Base-by-base conservation (phyloP, 2,113 vertebrate genomes). In the Dascyllus trimaculatus region DNA sequence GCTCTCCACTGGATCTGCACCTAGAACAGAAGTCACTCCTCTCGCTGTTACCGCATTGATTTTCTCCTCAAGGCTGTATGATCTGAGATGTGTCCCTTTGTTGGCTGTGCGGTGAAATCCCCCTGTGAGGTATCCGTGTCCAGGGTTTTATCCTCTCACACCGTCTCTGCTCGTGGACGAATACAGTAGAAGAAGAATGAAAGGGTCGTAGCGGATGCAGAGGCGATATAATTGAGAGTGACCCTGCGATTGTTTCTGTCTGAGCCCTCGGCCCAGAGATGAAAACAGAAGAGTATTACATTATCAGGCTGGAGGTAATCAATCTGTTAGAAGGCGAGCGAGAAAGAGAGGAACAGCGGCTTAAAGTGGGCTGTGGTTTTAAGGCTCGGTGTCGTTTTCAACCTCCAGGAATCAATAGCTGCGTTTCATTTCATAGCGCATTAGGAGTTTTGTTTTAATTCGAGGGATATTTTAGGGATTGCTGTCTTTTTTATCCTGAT, bases 21-120 rank as follows among this genome's bases (percentile, higher is more conserved):
- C 77, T 80, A 71, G 80, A 89, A 86, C 81, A 73, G 71, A 82
- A 85, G 80, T 83, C 78, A 66, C 80, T 71, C 11, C 14, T 80
- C 86, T 80, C 18, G 26, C 83, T 87, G 79, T 85, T 82, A 91
- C 86, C 78, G 81, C 85, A 90, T 86, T 68, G 83, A 81, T 91
- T 88, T 82, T 82, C 78, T 82, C 85, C 86, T 77, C 38, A 58
- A 46, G 71, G 69, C 62, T 64, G 68, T 74, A 80, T 83, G 76
- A 54, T 71, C 78, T 70, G 74, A 85, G 67, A 73, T 79, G 75
- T 70, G 71, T 84, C 71, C 76, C 69, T 75, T 62, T 84, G 81
- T 89, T 83, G 68, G 75, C 73, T 21, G 87, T 81, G 75, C 60
- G 66, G 78, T 78, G 19, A 81, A 74, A 89, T 65, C 80, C 85